Base-by-base conservation (phyloP, 2,888 invertebrate genomes). In the Cylindroiulus punctatus region DNA sequence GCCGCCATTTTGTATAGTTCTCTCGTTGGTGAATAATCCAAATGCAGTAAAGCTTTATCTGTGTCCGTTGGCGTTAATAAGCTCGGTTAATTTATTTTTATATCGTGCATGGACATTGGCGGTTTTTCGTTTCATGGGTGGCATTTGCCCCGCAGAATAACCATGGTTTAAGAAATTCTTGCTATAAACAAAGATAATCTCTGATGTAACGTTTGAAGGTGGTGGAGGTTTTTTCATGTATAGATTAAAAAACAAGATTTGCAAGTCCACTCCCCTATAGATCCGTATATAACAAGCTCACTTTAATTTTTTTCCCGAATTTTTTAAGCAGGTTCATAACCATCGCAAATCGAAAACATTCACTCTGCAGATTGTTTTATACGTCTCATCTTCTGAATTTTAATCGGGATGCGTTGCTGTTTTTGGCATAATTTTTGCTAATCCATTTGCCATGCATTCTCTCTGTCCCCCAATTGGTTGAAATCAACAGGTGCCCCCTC, bases 171-270 rank as follows among this genome's bases (percentile, higher is more conserved):
- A 81, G 32, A 82, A 82, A 19, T 82, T 32, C 36, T 82, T 19
- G 82, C n/a, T 36, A 82, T 82, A 82, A 82, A 82, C 82, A 40
- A 40, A 82, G 82, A 82, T 82, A 82, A 82, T 82, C 82, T 82
- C 32, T 82, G 40, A 17, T 82, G 5, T 82, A 82, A 19, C 57
- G 57, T 82, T 82, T 82, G 82, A 82, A 82, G 82, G 82, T 82
- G 82, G 40, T 14, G 22, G n/a, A n/a, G n/a, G 22, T 82, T 82
- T 82, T 76, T 76, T 76, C 40, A 40, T 32, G 19, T 32, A 40
- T 82, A 82, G 7, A 40, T 22, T 57, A 57, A 40, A 81, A 82
- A 82, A 82, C 82, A 2, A 32, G 82, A 82, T 82, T 82, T 82
- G 82, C 82, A 32, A 32, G 82, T 30, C 82, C 36, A 82, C 82